These are phyloP conservation scores for Charaxes varanes DNA, from an alignment of 1,140 invertebrate genomes.

Conservation along the genomic window DNA sequence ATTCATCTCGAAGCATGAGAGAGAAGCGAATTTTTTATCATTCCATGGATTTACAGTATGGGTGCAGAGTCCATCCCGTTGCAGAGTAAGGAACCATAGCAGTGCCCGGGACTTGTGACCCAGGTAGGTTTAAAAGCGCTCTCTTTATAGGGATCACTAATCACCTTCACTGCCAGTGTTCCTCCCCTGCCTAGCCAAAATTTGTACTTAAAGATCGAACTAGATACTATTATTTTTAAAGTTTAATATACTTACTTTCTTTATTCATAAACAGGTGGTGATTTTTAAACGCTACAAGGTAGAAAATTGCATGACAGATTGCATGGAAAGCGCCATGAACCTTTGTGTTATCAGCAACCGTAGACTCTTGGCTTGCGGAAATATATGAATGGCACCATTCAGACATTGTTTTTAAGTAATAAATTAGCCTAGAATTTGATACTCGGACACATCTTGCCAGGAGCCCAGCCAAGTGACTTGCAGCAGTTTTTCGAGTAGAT, in stretches of 20 bases:
- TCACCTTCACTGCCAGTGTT: too few species aligned
- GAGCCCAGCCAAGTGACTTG: slow-evolving; percentile 58
- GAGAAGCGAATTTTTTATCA: too few species aligned
- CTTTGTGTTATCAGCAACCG: slow-evolving; percentile 59
- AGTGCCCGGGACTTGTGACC: too few species aligned
- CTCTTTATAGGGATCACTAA: too few species aligned
- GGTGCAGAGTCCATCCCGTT: too few species aligned
- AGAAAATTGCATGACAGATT: slow-evolving; percentile 93
- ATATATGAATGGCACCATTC: slow-evolving; percentile 71
- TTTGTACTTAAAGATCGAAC: too few species aligned
- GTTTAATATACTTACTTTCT: slow-evolving; percentile 78
- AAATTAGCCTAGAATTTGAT: slow-evolving; percentile 48
- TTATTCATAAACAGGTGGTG: slow-evolving; percentile 85
- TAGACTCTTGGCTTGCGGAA: slow-evolving; percentile 59
- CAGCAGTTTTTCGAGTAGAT: slow-evolving; percentile 55
- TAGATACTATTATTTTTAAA: too few species aligned
- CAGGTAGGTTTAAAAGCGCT: too few species aligned
- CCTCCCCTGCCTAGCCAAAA: too few species aligned
- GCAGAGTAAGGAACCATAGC: too few species aligned
- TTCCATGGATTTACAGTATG: too few species aligned
- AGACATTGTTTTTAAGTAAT: slow-evolving; percentile 57
- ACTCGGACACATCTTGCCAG: slow-evolving; percentile 57
- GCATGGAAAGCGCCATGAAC: slow-evolving; percentile 91
- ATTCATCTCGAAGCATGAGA: too few species aligned
- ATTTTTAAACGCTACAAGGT: slow-evolving; percentile 91